Evolutionary conservation across 30 jellyfish, hydroid and myxozoan genomes (phyloP).

Genomic region (Nemopilema nomurai): DNA sequence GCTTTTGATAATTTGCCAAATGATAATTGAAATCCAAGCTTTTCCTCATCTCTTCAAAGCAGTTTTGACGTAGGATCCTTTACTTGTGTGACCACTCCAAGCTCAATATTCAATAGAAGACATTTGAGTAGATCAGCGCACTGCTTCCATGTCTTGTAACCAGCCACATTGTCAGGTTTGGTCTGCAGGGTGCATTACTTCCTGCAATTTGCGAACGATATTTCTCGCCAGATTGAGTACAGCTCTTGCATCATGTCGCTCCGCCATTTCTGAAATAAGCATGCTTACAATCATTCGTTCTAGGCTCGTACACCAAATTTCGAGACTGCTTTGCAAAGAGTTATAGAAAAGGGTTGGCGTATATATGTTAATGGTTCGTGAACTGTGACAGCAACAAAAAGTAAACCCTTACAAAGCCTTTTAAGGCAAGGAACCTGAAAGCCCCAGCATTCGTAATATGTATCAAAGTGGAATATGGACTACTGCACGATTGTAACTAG

Average conservation of each 20-base stretch:
- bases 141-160: no score
- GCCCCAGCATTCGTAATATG: no score
- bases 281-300: not conserved
- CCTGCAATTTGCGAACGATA: conserved; percentile 94
- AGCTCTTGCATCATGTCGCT: conserved; percentile 96
- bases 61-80: not conserved
- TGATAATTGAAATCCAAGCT: not conserved
- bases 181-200: conserved; percentile 94
- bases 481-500: no score
- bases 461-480: no score
- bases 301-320: no score
- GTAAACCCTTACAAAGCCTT: no score
- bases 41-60: not conserved
- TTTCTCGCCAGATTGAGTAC: conserved; percentile 92
- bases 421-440: no score
- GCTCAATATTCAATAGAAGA: not conserved
- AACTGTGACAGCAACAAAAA: no score
- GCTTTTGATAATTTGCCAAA: not conserved
- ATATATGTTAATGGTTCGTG: no score
- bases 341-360: no score
- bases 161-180: not conserved
- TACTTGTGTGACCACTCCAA: not conserved
- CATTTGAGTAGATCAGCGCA: no score
- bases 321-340: no score
- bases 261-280: conserved; percentile 90